phyloP scores from a whole-genome alignment of 2,888 invertebrate species.

The Pharmacophagus antenor region DNA sequence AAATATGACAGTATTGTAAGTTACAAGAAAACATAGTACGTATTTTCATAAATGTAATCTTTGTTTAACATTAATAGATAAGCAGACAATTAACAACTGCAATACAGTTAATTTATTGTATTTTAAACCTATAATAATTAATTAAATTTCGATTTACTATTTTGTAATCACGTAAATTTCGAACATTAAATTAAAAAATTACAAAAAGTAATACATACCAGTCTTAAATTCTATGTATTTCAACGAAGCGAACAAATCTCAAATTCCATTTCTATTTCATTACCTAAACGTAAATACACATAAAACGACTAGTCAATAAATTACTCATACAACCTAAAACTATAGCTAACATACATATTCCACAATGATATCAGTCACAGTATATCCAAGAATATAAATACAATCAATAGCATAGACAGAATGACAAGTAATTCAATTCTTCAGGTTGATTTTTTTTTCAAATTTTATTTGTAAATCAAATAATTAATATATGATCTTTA shows the following conservation, averaged over 20 bases:
- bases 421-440: neutral
- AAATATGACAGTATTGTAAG: neutral
- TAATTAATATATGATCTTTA: neutral
- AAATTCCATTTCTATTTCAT: constrained; percentile 27
- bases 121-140: neutral
- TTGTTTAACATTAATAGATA: neutral
- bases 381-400: constrained; percentile 1
- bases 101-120: neutral
- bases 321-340: constrained; percentile 28
- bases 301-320: constrained; percentile 24
- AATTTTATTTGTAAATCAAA: neutral
- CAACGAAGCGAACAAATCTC: constrained; percentile 5
- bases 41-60: neutral
- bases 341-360: neutral
- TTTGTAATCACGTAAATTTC: constrained; percentile 14
- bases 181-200: neutral
- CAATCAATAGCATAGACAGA: neutral
- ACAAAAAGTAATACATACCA: constrained; percentile 17
- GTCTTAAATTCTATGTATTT: constrained; percentile 9
- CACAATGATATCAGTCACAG: constrained; percentile 2
- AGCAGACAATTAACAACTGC: neutral
- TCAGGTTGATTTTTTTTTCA: neutral
- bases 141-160: neutral
- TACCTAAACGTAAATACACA: neutral
- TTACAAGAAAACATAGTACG: neutral